A percentile compares a stretch with the other conserved stretches of the same genome.
phyloP scores from a whole-genome alignment of 1,140 invertebrate species.

The Parasteatoda tepidariorum region DNA sequence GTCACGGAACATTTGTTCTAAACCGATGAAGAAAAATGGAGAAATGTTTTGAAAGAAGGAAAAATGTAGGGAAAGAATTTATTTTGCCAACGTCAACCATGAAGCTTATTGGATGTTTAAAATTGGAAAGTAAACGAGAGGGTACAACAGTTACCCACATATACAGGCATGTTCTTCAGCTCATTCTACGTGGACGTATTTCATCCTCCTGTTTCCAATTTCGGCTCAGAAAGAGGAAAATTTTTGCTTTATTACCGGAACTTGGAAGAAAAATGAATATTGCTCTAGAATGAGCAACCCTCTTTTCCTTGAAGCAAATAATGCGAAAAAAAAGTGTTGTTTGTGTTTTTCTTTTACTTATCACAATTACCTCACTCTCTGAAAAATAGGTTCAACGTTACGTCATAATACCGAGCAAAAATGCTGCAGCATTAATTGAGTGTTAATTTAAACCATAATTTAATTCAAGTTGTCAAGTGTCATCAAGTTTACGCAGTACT shows the following conservation, averaged over 20 bases:
- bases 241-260: background rate
- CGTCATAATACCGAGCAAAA: too few relatives aligned
- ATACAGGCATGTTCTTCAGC: constrained; percentile 12
- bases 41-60: background rate
- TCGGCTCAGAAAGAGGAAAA: too few relatives aligned
- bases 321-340: background rate
- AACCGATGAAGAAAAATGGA: too few relatives aligned
- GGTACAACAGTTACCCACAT: background rate
- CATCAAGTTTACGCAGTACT: too few relatives aligned
- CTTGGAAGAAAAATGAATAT: background rate
- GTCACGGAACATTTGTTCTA: too few relatives aligned
- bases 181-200: constrained; percentile 18
- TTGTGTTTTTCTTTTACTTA: too few relatives aligned
- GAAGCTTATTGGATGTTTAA: constrained; percentile 7
- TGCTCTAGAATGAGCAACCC: background rate
- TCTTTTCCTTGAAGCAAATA: background rate
- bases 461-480: too few relatives aligned
- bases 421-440: too few relatives aligned
- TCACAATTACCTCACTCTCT: too few relatives aligned
- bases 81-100: background rate
- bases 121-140: background rate
- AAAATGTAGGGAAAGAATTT: background rate
- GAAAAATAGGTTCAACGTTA: too few relatives aligned
- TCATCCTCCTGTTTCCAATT: background rate
- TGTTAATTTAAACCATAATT: too few relatives aligned